These are phyloP conservation scores for Triops longicaudatus DNA, from an alignment of 1,140 invertebrate species.

Conservation along the genomic window DNA sequence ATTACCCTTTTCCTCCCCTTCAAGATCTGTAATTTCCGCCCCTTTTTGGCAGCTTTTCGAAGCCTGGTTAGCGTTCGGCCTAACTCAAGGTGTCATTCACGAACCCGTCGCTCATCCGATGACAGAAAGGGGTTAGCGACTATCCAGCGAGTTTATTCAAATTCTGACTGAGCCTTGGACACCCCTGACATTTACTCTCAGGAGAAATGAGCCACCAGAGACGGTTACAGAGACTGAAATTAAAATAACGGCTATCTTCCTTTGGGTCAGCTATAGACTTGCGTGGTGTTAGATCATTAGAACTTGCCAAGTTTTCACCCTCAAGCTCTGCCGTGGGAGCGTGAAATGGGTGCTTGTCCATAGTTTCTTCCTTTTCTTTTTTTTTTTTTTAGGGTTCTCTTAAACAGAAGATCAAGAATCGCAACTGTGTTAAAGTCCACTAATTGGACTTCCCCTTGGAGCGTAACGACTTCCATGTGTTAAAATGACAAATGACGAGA, in stretches of 20 bases:
- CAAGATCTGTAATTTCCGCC: neutral
- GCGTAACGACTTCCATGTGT: constrained; percentile 11
- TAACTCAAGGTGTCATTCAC: neutral
- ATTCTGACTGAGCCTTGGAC: no score
- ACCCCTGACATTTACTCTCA: no score
- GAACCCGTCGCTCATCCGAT: neutral
- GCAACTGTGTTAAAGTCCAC: constrained; percentile 11
- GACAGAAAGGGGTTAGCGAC: neutral
- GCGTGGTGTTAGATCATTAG: neutral
- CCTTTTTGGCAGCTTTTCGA: neutral
- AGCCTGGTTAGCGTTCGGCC: neutral
- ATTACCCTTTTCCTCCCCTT: neutral
- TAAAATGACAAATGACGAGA: neutral
- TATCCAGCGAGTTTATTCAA: neutral
- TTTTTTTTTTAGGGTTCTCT: neutral
- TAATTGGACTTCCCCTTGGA: constrained; percentile 13
- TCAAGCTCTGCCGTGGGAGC: neutral
- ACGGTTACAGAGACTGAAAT: no score
- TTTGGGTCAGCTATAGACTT: neutral
- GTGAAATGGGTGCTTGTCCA: constrained; percentile 6
- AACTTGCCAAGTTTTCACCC: neutral
- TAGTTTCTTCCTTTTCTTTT: neutral
- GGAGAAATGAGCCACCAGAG: no score
- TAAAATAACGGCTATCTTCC: no score
- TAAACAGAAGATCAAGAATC: constrained; percentile 8